Percentiles rank a stretch among this genome's conserved stretches.
These are phyloP conservation scores for Eupeodes luniger DNA, from an alignment of 2,888 invertebrate species.

Conservation along the genomic window DNA sequence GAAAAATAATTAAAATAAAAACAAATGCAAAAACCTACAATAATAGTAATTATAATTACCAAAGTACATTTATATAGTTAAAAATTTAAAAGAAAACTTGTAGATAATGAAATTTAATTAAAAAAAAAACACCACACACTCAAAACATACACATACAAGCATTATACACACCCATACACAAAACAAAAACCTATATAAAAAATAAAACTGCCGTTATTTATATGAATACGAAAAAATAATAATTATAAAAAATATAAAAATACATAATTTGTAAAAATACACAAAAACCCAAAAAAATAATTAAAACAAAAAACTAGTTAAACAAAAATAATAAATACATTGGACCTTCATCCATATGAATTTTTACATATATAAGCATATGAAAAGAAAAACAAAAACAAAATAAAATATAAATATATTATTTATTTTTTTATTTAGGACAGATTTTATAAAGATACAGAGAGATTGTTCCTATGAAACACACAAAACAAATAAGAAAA, in stretches of 20 bases:
- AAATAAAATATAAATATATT: slow-evolving; percentile 70
- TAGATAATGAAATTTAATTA: slow-evolving; percentile 72
- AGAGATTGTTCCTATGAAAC: slow-evolving; percentile 80
- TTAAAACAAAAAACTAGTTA: slow-evolving; percentile 38
- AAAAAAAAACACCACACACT: slow-evolving; percentile 30
- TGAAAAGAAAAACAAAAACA: slow-evolving; percentile 39
- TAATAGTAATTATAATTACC: slow-evolving; percentile 75
- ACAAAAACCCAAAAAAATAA: slow-evolving; percentile 20
- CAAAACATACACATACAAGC: slow-evolving; percentile 65
- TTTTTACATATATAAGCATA: slow-evolving; percentile 63
- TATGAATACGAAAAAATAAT: slow-evolving; percentile 73
- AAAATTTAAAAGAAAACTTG: slow-evolving; percentile 62
- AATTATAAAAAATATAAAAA: slow-evolving; percentile 64
- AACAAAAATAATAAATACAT: slow-evolving; percentile 61
- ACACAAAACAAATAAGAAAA: slow-evolving; percentile 76
- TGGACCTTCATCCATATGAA: slow-evolving; percentile 68
- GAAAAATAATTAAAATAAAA: slow-evolving; percentile 24
- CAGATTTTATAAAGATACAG: slow-evolving; percentile 78
- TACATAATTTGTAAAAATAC: slow-evolving; percentile 22
- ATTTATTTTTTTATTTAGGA: slow-evolving; percentile 79
- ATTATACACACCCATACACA: not conserved
- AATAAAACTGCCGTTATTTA: slow-evolving; percentile 76
- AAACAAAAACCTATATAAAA: slow-evolving; percentile 41
- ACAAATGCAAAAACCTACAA: slow-evolving; percentile 63
- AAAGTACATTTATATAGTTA: slow-evolving; percentile 74